These are phyloP conservation scores for Todus mexicanus DNA, from an alignment of 2,797 vertebrate genomes.

Conservation along the genomic window DNA sequence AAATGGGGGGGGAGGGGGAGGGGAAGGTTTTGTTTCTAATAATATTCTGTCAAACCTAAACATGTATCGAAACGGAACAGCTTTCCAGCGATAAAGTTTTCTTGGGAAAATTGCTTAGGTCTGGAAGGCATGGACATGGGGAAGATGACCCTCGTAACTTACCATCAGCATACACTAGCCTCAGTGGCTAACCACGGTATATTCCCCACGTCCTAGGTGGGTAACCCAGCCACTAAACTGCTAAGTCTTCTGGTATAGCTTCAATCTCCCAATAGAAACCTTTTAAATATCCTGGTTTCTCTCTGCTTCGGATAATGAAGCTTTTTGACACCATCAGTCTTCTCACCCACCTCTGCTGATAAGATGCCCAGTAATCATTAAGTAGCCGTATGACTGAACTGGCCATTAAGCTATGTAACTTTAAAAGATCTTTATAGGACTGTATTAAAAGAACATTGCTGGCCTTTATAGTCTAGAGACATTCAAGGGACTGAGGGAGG, in stretches of 20 bases:
- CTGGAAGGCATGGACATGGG: background rate
- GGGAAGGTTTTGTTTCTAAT: background rate
- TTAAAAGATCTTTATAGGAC: background rate
- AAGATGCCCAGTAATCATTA: background rate
- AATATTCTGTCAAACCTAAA: background rate
- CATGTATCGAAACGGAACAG: background rate
- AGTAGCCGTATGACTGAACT: background rate
- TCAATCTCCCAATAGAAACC: background rate
- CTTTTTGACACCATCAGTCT: background rate
- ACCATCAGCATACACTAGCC: background rate
- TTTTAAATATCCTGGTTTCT: background rate
- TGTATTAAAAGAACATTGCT: background rate
- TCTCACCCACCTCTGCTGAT: background rate
- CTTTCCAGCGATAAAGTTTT: background rate
- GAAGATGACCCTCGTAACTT: background rate
- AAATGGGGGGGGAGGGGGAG: fast-evolving
- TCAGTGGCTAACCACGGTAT: background rate
- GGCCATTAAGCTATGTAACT: background rate
- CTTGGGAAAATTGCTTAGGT: background rate
- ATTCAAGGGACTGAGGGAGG: background rate
- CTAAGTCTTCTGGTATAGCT: background rate
- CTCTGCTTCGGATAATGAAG: background rate
- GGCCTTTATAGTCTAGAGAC: background rate
- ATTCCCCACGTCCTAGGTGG: background rate
- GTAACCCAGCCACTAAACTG: background rate